Evolutionary conservation across 2,797 vertebrate species (phyloP).

Genomic region (Aplochiton taeniatus): DNA sequence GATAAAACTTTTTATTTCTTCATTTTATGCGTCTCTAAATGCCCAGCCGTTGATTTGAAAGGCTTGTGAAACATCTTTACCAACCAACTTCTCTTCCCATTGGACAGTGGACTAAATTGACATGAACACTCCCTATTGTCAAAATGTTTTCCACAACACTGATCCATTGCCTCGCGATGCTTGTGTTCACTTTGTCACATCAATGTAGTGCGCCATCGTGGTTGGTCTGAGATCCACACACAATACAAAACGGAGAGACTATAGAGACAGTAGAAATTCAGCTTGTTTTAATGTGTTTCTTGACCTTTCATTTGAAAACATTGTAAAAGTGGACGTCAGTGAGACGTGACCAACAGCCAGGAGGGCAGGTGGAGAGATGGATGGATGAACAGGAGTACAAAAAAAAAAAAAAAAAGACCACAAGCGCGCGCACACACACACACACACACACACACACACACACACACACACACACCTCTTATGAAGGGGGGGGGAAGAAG

Average conservation of each 20-base stretch:
- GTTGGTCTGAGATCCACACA: neutral
- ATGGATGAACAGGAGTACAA: neutral
- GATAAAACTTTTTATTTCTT: no score
- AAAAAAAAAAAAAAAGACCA: neutral
- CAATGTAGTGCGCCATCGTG: no score
- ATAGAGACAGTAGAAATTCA: neutral
- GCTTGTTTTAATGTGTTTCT: constrained; percentile 31
- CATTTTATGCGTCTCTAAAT: no score
- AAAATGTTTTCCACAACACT: no score
- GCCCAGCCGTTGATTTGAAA: no score
- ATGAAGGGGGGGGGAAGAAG: neutral
- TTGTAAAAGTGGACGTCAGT: neutral
- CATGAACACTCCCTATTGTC: no score
- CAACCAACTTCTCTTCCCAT: no score
- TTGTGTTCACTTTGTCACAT: no score
- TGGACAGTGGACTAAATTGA: no score
- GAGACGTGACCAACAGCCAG: neutral
- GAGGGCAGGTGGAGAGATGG: neutral
- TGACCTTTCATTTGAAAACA: constrained; percentile 22
- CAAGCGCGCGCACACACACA: no score
- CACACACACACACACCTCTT: neutral
- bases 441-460: neutral
- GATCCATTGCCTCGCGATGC: no score
- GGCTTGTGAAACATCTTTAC: no score
- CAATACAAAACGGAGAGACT: neutral